A percentile compares a stretch with the other conserved stretches of the same genome.
Evolutionary conservation across 2,113 vertebrate genomes (phyloP).

Genomic region (Tupaia tana): DNA sequence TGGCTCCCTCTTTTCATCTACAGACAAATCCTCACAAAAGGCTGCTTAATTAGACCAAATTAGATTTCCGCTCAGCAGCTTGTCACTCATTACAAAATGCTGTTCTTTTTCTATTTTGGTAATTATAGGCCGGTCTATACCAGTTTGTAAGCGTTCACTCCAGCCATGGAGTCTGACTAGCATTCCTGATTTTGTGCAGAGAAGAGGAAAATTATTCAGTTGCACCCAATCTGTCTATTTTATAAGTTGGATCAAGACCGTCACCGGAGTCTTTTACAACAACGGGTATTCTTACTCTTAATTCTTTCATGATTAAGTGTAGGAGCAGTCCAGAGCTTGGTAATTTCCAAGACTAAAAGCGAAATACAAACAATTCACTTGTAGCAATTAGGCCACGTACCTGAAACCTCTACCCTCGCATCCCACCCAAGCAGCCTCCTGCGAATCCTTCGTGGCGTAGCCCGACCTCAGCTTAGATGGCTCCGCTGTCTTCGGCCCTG

Average conservation of each 20-base stretch:
- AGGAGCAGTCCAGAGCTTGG: slow-evolving; percentile 74
- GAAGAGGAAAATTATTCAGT: slow-evolving; percentile 80
- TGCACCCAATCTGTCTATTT: slow-evolving; percentile 81
- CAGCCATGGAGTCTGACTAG: slow-evolving; percentile 77
- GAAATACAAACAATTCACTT: slow-evolving; percentile 41
- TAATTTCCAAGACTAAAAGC: slow-evolving; percentile 80
- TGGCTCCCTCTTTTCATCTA: slow-evolving; percentile 87
- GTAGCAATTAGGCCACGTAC: background rate
- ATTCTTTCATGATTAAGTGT: slow-evolving; percentile 82
- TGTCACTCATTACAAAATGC: slow-evolving; percentile 90
- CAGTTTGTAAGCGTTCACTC: slow-evolving; percentile 67
- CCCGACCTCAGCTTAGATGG: accelerated
- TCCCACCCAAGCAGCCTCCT: accelerated
- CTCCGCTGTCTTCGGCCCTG: background rate
- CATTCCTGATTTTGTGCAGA: slow-evolving; percentile 82
- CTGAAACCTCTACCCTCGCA: background rate
- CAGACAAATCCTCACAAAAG: slow-evolving; percentile 91
- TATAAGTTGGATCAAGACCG: slow-evolving; percentile 83
- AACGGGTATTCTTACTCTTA: slow-evolving; percentile 73
- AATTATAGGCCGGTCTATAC: slow-evolving; percentile 83
- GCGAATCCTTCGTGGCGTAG: background rate
- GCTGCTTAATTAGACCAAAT: slow-evolving; percentile 92
- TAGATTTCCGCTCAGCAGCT: slow-evolving; percentile 89
- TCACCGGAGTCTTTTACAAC: slow-evolving; percentile 77
- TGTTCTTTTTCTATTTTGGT: slow-evolving; percentile 87